Evolutionary conservation across 2,113 vertebrate species (phyloP).

Genomic region (Neolamprologus longior): DNA sequence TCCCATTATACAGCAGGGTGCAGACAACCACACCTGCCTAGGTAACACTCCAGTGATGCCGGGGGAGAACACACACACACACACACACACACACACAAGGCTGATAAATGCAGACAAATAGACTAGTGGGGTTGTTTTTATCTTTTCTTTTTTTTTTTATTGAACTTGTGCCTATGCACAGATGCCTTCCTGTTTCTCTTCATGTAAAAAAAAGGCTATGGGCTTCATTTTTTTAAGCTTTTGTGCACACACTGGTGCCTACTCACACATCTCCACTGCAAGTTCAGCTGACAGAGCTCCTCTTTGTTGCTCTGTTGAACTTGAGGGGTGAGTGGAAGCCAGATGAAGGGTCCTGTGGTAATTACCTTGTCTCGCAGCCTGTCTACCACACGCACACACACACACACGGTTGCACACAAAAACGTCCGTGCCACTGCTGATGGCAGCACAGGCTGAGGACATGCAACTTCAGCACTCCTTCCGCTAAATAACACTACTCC

Average conservation of each 20-base stretch:
- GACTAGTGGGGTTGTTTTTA: not conserved
- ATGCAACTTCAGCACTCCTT: too few species aligned
- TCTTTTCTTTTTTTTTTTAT: not conserved
- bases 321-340: not conserved
- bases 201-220: not conserved
- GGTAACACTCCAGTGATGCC: conserved; percentile 24
- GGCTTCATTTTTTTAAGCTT: not conserved
- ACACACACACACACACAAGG: not conserved
- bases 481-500: too few species aligned
- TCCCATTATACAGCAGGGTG: conserved; percentile 25
- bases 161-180: not conserved
- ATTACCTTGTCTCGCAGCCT: conserved; percentile 32
- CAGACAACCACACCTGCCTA: conserved; percentile 47
- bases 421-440: too few species aligned
- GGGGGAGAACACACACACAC: not conserved
- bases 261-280: not conserved
- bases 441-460: too few species aligned
- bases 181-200: not conserved
- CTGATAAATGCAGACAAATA: not conserved
- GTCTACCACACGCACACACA: too few species aligned
- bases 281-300: not conserved
- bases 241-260: not conserved
- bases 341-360: conserved; percentile 14
- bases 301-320: conserved; percentile 24
- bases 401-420: too few species aligned